These are phyloP conservation scores for Merluccius polli DNA, from an alignment of 2,797 vertebrate species.

Conservation along the genomic window DNA sequence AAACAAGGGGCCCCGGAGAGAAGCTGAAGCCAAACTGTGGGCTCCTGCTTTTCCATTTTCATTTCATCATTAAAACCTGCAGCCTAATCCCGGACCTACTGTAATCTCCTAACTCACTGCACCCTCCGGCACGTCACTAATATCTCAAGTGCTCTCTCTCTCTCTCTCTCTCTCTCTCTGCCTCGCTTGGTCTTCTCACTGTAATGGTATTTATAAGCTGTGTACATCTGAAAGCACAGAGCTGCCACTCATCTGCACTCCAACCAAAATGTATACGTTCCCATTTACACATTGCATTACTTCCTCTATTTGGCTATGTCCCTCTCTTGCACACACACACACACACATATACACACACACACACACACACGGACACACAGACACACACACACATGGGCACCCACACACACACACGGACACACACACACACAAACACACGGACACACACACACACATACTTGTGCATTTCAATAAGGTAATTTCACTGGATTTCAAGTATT, in stretches of 20 bases:
- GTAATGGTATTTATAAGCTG: neutral
- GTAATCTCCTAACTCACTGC: conserved; percentile 73
- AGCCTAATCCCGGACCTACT: conserved; percentile 70
- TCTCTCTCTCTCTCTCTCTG: conserved; percentile 17
- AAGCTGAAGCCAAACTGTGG: neutral
- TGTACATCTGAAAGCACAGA: neutral
- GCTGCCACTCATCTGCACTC: neutral
- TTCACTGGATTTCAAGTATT: too few species aligned
- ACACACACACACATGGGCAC: too few species aligned
- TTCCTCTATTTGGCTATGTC: neutral
- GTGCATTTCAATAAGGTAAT: too few species aligned
- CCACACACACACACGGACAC: neutral
- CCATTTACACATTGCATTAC: neutral
- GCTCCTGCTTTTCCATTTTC: conserved; percentile 65
- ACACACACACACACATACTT: neutral
- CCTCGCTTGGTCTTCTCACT: conserved; percentile 21
- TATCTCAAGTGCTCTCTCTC: conserved; percentile 17
- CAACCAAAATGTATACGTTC: neutral
- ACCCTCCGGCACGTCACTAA: conserved; percentile 34
- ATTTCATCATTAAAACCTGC: conserved; percentile 70
- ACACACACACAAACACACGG: neutral
- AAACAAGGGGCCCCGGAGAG: neutral
- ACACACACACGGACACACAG: too few species aligned
- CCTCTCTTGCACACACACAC: neutral
- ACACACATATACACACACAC: neutral